A percentile compares a stretch with the other conserved stretches of the same genome.
These are phyloP conservation scores for Hydractinia symbiolongicarpus DNA, from an alignment of 30 jellyfish, hydroid and myxozoan species.

Conservation along the genomic window DNA sequence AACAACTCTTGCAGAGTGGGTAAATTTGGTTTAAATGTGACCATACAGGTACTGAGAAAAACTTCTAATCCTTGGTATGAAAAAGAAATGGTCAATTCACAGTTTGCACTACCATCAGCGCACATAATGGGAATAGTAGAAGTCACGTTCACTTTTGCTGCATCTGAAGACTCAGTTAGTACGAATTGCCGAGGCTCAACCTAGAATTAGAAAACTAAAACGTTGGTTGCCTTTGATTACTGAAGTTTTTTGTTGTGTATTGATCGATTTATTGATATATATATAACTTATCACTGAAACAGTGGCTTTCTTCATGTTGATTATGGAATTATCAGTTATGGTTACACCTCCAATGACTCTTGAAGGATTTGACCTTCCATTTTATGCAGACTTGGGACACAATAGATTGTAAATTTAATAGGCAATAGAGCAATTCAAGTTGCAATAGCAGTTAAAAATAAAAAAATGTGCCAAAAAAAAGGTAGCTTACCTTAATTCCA, in stretches of 20 bases:
- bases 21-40: not conserved
- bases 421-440: not conserved
- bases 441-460: not conserved
- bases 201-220: not conserved
- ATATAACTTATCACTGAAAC: too few relatives aligned
- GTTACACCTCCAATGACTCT: too few relatives aligned
- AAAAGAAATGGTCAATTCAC: not conserved
- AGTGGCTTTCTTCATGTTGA: too few relatives aligned
- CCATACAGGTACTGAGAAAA: not conserved
- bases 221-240: too few relatives aligned
- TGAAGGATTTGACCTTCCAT: too few relatives aligned
- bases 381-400: too few relatives aligned
- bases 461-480: not conserved
- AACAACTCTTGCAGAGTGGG: not conserved
- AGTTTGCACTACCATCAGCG: not conserved
- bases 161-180: not conserved
- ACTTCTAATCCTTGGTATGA: not conserved
- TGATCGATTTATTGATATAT: too few relatives aligned
- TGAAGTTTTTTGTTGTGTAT: too few relatives aligned
- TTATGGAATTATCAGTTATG: too few relatives aligned
- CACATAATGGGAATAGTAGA: slow-evolving; percentile 1
- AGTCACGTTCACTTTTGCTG: not conserved
- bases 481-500: slow-evolving; percentile 23
- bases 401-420: not conserved
- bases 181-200: not conserved